These are phyloP conservation scores for Cartodere bifasciata DNA, from an alignment of 2,888 invertebrate species.

Conservation along the genomic window DNA sequence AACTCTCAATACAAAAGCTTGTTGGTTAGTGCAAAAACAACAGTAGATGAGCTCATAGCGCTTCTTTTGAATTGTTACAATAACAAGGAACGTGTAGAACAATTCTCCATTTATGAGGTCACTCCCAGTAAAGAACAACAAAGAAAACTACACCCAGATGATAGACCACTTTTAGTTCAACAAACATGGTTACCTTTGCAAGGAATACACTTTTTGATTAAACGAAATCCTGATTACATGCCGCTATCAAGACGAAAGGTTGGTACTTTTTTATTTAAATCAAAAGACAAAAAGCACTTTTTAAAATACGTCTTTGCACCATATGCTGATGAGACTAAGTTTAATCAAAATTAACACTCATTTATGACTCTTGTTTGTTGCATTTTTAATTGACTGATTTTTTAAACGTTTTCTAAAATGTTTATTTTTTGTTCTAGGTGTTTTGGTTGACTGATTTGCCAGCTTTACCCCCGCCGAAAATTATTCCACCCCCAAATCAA, in stretches of 20 bases:
- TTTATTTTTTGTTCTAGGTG: slow-evolving; percentile 32
- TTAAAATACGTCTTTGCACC: no score
- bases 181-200: slow-evolving; percentile 52
- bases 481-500: no score
- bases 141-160: slow-evolving; percentile 77
- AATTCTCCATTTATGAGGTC: slow-evolving; percentile 81
- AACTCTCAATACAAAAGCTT: slow-evolving; percentile 89
- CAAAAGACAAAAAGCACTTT: no score
- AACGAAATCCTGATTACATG: slow-evolving; percentile 67
- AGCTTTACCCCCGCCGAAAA: slow-evolving; percentile 34
- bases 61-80: slow-evolving; percentile 76
- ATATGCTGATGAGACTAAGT: no score
- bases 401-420: not conserved
- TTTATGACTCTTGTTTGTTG: no score
- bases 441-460: slow-evolving; percentile 44
- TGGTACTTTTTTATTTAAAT: slow-evolving; percentile 10
- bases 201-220: slow-evolving; percentile 69
- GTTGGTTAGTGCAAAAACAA: slow-evolving; percentile 78
- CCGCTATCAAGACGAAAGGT: slow-evolving; percentile 42
- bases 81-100: slow-evolving; percentile 70
- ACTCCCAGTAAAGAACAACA: slow-evolving; percentile 68
- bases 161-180: slow-evolving; percentile 71
- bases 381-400: no score
- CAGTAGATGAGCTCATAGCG: slow-evolving; percentile 75
- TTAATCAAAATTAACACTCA: no score